Evolutionary conservation across 2,113 vertebrate genomes (phyloP).

Genomic region (Eidolon helvum): DNA sequence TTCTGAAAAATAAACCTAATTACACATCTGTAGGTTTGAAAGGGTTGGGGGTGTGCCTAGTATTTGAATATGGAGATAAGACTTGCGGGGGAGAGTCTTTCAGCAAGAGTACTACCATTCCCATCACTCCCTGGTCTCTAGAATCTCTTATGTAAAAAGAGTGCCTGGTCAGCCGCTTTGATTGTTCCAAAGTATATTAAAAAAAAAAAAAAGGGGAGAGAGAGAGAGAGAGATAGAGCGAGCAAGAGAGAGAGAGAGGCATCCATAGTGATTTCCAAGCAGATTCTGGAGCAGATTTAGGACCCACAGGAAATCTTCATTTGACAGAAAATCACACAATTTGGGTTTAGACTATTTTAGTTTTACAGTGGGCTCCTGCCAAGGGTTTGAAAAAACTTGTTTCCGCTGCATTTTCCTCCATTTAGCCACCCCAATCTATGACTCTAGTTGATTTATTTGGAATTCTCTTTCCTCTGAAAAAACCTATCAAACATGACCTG

Average conservation of each 20-base stretch:
- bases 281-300: slow-evolving; percentile 6
- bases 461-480: slow-evolving; percentile 9
- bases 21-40: not conserved
- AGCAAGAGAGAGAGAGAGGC: not conserved
- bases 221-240: too few relatives aligned
- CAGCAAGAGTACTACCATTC: not conserved
- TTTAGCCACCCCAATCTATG: not conserved
- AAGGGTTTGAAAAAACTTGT: not conserved
- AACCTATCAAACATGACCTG: not conserved
- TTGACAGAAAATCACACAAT: not conserved
- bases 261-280: not conserved
- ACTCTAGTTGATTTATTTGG: not conserved
- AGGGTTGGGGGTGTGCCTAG: not conserved
- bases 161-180: not conserved
- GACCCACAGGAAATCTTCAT: not conserved
- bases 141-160: not conserved
- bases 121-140: not conserved
- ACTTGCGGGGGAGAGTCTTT: not conserved
- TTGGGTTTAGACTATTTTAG: not conserved
- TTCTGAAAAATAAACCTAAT: not conserved
- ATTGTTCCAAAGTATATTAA: not conserved
- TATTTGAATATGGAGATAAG: not conserved
- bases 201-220: too few relatives aligned
- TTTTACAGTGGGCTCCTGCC: not conserved
- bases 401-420: not conserved